Evolutionary conservation across 2,113 vertebrate genomes (phyloP), one percentile per base, ranked within the genome.

Genomic region (Lepus americanus): DNA sequence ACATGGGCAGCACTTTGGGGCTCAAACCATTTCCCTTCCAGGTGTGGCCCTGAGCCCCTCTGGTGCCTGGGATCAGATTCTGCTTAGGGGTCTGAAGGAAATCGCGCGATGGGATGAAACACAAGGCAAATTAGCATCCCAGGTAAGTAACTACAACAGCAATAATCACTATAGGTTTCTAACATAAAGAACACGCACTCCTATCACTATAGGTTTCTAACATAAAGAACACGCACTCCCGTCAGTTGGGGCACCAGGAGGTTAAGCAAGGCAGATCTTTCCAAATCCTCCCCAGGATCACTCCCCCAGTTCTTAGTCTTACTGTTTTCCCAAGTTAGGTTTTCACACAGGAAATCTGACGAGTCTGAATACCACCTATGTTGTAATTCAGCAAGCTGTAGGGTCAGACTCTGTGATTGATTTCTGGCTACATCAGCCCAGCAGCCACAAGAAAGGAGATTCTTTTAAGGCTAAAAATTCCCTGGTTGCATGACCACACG

Each of bases 371-470:
- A 85, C 69, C 88, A 88, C 33, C 79, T 94, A 36, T n/a, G 20
- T 31, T 59, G 16, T 91, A 73, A 96, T 89, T 96, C 76, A 92
- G 44, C 33, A 97, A 83, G 51, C 27, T 83, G 82, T 16, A 70
- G n/a, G 44, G 14, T 67, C 89, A 86, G 66, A 44, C 76, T 87
- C 53, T 51, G 64, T 67, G n/a, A 90, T 67, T 92, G 63, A 83
- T 92, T 91, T 92, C 80, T 69, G 61, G 17, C 69, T 74, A 78
- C 67, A 33, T 90, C 39, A 74, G 39, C 77, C 55, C 49, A 69
- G 25, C 13, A 31, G 64, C 51, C 81, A 96, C 81, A 66, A 93
- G 64, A 89, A 84, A 86, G 67, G 72, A 87, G 70, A 89, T 72
- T 83, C 31, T 80, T 73, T 81, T 51, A 84, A 83, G 29, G 59